A percentile compares a stretch with the other conserved stretches of the same genome.
Evolutionary conservation across 2,888 invertebrate genomes (phyloP).

Genomic region (Chrysotoxum bicinctum): DNA sequence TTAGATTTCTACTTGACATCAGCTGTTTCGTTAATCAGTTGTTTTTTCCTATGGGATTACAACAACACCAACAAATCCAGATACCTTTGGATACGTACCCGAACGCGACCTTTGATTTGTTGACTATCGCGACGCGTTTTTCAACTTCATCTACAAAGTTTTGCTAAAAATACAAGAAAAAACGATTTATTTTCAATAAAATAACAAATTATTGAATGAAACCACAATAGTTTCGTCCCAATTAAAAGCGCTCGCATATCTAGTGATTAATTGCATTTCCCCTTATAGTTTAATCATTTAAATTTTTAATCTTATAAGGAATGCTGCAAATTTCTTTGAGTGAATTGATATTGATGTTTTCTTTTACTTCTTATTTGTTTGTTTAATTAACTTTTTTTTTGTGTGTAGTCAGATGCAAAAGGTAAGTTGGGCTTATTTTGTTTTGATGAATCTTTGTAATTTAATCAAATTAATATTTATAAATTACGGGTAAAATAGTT

Average conservation of each 20-base stretch:
- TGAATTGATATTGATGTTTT: slow-evolving; percentile 51
- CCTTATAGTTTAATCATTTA: slow-evolving; percentile 6
- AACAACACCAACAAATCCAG: no score
- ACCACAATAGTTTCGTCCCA: background rate
- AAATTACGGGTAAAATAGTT: background rate
- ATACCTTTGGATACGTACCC: no score
- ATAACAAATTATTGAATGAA: background rate
- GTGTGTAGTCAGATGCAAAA: slow-evolving; percentile 33
- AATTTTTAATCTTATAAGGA: slow-evolving; percentile 32
- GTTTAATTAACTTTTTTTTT: slow-evolving; percentile 34
- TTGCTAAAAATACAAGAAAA: slow-evolving; percentile 7
- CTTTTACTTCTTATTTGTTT: slow-evolving; percentile 13
- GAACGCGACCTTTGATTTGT: slow-evolving; percentile 72
- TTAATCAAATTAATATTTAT: background rate
- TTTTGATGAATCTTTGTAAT: background rate
- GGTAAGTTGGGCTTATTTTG: slow-evolving; percentile 55
- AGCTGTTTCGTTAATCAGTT: no score
- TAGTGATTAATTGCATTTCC: background rate
- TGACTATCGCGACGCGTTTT: slow-evolving; percentile 71
- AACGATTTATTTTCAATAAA: background rate
- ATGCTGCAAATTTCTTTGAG: slow-evolving; percentile 34
- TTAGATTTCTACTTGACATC: no score
- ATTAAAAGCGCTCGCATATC: background rate
- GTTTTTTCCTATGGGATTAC: no score
- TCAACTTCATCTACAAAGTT: slow-evolving; percentile 28